Percentiles rank a stretch among this genome's conserved stretches.
phyloP scores from a whole-genome alignment of 2,113 vertebrate genomes.

The Epinephelus lanceolatus region DNA sequence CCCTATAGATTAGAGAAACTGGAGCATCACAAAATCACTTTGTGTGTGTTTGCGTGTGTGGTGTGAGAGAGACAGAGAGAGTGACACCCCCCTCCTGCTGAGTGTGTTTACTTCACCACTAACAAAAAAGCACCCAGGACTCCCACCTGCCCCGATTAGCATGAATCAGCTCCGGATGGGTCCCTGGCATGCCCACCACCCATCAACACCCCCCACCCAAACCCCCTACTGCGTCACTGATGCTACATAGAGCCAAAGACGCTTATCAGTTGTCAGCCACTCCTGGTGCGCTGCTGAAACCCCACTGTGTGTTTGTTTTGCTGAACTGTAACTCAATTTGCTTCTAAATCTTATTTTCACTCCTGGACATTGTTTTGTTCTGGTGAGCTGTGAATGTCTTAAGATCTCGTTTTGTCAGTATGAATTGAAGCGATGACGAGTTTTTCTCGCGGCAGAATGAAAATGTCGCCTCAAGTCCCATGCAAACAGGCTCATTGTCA shows the following conservation, averaged over 20 bases:
- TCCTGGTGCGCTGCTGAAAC: constrained; percentile 42
- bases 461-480: background rate
- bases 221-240: constrained; percentile 43
- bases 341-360: constrained; percentile 10
- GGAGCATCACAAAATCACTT: constrained; percentile 1
- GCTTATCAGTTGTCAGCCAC: constrained; percentile 61
- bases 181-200: constrained; percentile 35
- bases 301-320: constrained; percentile 58
- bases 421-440: background rate
- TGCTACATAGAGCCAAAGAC: constrained; percentile 50
- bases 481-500: constrained; percentile 1
- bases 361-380: constrained; percentile 9
- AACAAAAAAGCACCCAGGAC: constrained; percentile 47
- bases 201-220: constrained; percentile 16
- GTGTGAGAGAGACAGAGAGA: background rate
- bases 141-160: constrained; percentile 74
- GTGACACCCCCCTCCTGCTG: constrained; percentile 30
- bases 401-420: background rate
- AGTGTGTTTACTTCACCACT: constrained; percentile 63
- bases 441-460: background rate
- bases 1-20: constrained; percentile 36
- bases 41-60: constrained; percentile 15
- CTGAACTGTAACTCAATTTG: constrained; percentile 50
- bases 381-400: background rate
- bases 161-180: constrained; percentile 61